A percentile compares a stretch with the other conserved stretches of the same genome.
phyloP scores from a whole-genome alignment of 2,113 vertebrate genomes.

The Riparia riparia region DNA sequence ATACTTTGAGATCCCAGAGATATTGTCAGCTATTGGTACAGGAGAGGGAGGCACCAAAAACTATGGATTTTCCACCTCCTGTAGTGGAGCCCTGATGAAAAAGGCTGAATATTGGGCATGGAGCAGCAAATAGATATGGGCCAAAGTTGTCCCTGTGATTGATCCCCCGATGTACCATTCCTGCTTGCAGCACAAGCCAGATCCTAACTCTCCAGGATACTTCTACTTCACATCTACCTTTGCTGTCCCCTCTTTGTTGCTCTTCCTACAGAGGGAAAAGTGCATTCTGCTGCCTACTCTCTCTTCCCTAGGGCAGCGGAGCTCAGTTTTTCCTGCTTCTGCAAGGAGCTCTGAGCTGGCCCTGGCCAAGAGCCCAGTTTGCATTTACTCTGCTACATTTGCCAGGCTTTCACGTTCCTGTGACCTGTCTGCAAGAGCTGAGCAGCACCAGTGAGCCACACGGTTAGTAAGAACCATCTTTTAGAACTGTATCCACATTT shows the following conservation, averaged over 20 bases:
- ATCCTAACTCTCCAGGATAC: neutral
- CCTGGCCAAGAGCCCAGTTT: neutral
- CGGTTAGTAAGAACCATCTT: neutral
- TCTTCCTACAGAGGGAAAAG: neutral
- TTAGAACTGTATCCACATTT: neutral
- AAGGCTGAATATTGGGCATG: rapidly evolving
- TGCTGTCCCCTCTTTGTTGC: neutral
- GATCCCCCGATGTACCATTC: neutral
- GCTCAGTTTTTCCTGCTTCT: neutral
- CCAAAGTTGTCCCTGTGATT: neutral
- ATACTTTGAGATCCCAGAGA: neutral
- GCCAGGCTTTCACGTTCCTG: neutral
- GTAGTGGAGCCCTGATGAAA: neutral
- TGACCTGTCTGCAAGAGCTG: neutral
- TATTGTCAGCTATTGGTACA: neutral
- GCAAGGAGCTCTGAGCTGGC: neutral
- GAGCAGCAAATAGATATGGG: neutral
- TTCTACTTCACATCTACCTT: neutral
- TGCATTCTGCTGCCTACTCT: neutral
- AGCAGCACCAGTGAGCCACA: neutral
- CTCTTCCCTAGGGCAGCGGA: neutral
- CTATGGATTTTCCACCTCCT: neutral
- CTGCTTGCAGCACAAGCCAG: neutral
- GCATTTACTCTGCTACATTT: neutral
- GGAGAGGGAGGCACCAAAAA: neutral